phyloP scores from a whole-genome alignment of 2,888 invertebrate genomes.

The Acanthopleura granulata region DNA sequence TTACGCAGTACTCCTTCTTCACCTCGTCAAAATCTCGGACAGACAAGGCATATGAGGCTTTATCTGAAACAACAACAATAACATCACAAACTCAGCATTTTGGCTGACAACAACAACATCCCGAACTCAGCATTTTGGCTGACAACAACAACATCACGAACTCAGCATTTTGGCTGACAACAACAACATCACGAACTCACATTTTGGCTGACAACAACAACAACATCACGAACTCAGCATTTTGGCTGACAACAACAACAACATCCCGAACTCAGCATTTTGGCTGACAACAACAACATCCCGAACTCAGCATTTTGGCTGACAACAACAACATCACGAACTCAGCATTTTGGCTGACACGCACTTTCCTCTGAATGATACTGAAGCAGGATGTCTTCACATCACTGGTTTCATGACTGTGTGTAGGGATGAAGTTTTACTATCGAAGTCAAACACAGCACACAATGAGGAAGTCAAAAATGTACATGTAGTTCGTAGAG shows the following conservation, averaged over 20 bases:
- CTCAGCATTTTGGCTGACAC: background rate
- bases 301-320: background rate
- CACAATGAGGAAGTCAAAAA: no score
- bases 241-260: constrained; percentile 28
- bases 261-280: background rate
- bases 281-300: no score
- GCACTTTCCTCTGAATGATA: no score
- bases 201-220: constrained; percentile 26
- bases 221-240: no score
- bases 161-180: constrained; percentile 16
- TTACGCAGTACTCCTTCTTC: constrained; percentile 88
- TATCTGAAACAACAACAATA: constrained; percentile 58
- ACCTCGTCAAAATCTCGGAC: constrained; percentile 96
- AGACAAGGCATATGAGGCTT: constrained; percentile 67
- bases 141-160: no score
- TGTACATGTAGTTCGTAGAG: no score
- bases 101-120: background rate
- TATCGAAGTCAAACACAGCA: no score
- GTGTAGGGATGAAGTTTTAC: no score
- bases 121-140: background rate
- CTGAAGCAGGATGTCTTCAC: no score
- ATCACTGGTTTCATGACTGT: no score
- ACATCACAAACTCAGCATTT: background rate
- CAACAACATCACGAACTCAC: no score
- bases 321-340: no score